phyloP scores from a whole-genome alignment of 2,797 vertebrate species.

The Myotis vivesi region DNA sequence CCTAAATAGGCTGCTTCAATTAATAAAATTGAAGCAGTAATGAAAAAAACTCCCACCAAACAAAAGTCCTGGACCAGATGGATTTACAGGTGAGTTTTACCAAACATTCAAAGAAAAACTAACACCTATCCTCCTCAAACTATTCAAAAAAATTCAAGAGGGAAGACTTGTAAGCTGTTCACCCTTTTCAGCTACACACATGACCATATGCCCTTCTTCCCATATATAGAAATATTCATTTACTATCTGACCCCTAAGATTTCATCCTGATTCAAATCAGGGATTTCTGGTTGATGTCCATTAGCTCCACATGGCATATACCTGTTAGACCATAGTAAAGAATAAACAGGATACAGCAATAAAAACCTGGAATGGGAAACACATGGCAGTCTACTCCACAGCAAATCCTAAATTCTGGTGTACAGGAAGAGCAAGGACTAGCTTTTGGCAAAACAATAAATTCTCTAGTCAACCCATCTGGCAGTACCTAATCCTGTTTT shows the following conservation, averaged over 20 bases:
- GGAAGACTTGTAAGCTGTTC: neutral
- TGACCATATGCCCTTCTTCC: neutral
- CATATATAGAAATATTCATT: neutral
- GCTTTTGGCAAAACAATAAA: neutral
- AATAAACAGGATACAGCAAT: neutral
- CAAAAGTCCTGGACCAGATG: neutral
- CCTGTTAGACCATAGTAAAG: neutral
- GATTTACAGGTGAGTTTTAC: neutral
- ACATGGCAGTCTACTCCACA: neutral
- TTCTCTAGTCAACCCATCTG: neutral
- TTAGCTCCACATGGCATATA: neutral
- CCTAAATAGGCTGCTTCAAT: neutral
- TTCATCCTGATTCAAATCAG: neutral
- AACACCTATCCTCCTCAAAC: neutral
- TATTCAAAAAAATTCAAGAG: neutral
- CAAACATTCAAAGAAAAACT: neutral
- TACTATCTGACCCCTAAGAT: neutral
- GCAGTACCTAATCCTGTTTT: neutral
- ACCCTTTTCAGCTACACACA: neutral
- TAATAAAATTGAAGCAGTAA: neutral
- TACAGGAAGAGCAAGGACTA: neutral
- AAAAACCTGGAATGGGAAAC: neutral
- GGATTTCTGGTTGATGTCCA: neutral
- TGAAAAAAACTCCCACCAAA: neutral
- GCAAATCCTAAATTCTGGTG: neutral